Evolutionary conservation across 2,113 vertebrate genomes (phyloP).

Genomic region (Laticauda colubrina): DNA sequence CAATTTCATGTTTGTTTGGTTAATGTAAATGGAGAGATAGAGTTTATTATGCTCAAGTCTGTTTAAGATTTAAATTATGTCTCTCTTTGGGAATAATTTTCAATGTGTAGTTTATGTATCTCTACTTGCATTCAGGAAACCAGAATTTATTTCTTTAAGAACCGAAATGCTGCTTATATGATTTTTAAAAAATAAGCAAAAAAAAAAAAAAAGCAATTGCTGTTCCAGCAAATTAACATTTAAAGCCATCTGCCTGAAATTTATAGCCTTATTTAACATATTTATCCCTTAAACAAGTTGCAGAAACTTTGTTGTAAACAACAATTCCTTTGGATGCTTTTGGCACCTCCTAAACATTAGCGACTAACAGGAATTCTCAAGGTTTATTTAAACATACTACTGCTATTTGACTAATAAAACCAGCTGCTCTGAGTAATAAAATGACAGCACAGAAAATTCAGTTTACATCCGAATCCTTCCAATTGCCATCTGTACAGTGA

Average conservation of each 20-base stretch:
- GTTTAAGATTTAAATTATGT: neutral
- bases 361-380: conserved; percentile 5
- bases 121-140: neutral
- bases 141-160: conserved; percentile 9
- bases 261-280: conserved; percentile 14
- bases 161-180: neutral
- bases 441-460: conserved; percentile 60
- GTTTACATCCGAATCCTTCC: conserved; percentile 57
- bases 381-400: conserved; percentile 14
- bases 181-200: conserved; percentile 11
- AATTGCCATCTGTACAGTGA: conserved; percentile 73
- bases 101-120: neutral
- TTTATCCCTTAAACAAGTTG: conserved; percentile 15
- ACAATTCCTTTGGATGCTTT: conserved; percentile 1
- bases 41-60: neutral
- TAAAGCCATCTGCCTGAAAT: neutral
- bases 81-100: conserved; percentile 1
- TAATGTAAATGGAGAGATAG: neutral
- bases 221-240: neutral
- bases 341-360: conserved; percentile 26
- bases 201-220: neutral
- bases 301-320: conserved; percentile 17
- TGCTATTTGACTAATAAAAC: conserved; percentile 54
- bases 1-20: neutral
- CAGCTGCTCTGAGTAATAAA: conserved; percentile 58